Evolutionary conservation across 2,797 vertebrate species (phyloP), one percentile per base, ranked within the genome.

Genomic region (Intellagama lesueurii): DNA sequence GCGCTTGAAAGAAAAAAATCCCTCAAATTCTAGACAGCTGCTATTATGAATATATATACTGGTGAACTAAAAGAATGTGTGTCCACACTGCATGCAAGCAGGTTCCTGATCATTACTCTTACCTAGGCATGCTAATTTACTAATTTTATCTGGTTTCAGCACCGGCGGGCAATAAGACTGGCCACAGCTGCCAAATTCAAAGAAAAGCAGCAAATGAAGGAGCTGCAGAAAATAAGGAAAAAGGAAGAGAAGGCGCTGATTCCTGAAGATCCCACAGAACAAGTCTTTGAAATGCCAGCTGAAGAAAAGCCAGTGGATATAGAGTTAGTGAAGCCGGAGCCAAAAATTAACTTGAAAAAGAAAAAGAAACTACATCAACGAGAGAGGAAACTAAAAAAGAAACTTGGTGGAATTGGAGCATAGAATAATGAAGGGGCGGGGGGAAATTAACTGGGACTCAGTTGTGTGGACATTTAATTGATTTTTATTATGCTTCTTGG

Each of bases 141-240:
- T 86, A 24, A 88, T 69, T 81, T 72, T 49, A 26, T 83, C 69
- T 86, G 0, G 12, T 22, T 80, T 90, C 89, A 99, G 99, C 98
- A 98, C 93, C 98, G 99, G 2, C 96, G 98, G 35, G 83, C 98
- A 88, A 1, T 98, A 83, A 97, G 98, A 70, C 92, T 98, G 89
- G 97, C 98, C 26, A 97, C 98, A 8, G 98, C 98, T 0, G 98
- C 98, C 84, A 98, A 97, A 90, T 96, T 98, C 83, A 97, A 94
- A 86, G 98, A 99, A 95, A 98, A 97, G 91, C 98, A 98, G 94
- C 97, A 98, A 95, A 97, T 99, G 94, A 99, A 98, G 94, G 97
- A 99, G 56, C 90, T 98, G 28, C 98, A 98, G 91, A 98, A 97
- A 92, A 81, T 97, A 22, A 98, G 97, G 96, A 98, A 95, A 94